Evolutionary conservation across 2,113 vertebrate species (phyloP).

Genomic region (Amphiprion ocellaris): DNA sequence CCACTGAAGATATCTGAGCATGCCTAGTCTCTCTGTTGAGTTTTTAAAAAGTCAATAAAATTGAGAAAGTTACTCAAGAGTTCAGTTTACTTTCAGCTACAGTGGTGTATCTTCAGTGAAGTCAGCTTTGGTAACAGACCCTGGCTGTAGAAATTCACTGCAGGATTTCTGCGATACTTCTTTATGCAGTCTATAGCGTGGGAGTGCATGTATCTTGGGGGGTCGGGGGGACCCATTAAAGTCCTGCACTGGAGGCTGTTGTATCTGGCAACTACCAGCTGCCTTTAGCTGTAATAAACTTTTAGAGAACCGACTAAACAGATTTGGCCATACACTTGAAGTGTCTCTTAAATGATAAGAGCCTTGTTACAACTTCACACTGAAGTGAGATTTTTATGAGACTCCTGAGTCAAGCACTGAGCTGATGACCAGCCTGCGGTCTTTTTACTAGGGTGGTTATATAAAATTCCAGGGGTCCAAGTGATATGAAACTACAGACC

Average conservation of each 20-base stretch:
- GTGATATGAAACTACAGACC: not conserved
- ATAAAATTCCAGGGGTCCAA: not conserved
- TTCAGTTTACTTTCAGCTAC: not conserved
- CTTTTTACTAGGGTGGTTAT: not conserved
- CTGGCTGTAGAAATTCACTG: not conserved
- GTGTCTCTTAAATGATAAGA: constrained; percentile 9
- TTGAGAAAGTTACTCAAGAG: constrained; percentile 6
- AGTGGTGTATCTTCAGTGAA: not conserved
- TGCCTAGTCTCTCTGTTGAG: not conserved
- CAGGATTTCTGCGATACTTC: constrained; percentile 8
- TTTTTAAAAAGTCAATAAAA: not conserved
- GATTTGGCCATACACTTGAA: constrained; percentile 7
- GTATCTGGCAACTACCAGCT: not conserved
- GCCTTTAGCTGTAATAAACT: constrained; percentile 21
- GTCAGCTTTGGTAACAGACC: constrained; percentile 4
- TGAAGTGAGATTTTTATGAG: not conserved
- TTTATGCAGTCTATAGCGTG: not conserved
- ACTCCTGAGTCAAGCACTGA: not conserved
- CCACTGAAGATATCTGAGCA: not conserved
- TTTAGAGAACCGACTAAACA: constrained; percentile 1
- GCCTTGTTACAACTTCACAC: not conserved
- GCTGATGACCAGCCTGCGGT: not conserved
- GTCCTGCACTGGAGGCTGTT: not conserved
- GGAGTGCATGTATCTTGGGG: not conserved
- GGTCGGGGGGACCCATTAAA: not conserved